phyloP scores from a whole-genome alignment of 2,888 invertebrate species.

The Drosophila setosimentum region DNA sequence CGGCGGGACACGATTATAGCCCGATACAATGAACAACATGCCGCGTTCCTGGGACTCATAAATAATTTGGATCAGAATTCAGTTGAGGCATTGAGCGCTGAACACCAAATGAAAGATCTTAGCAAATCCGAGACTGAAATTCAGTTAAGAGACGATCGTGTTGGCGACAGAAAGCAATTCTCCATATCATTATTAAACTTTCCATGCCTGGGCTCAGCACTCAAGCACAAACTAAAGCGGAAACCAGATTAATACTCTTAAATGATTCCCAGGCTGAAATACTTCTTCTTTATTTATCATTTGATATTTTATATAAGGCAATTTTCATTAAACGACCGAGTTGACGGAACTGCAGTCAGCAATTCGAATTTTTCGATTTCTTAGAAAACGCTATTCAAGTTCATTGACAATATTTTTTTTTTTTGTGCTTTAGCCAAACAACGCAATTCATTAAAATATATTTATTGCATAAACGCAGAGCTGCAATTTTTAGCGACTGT shows the following conservation, averaged over 20 bases:
- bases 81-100: no score
- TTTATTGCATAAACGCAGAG: conserved; percentile 3
- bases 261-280: not conserved
- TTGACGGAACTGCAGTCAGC: conserved; percentile 71
- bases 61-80: conserved; percentile 14
- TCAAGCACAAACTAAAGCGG: conserved; percentile 20
- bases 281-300: not conserved
- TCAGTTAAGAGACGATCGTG: not conserved
- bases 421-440: conserved; percentile 1
- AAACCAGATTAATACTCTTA: not conserved
- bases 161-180: conserved; percentile 1
- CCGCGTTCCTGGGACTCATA: conserved; percentile 33
- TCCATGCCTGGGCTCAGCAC: conserved; percentile 36
- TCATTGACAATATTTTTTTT: conserved; percentile 68
- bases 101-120: not conserved
- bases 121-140: not conserved
- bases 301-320: not conserved
- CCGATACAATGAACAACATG: conserved; percentile 46
- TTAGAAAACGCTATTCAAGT: conserved; percentile 61
- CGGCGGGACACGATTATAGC: conserved; percentile 57
- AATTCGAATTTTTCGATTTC: conserved; percentile 45
- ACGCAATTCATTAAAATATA: conserved; percentile 13
- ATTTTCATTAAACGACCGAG: not conserved
- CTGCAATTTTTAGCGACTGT: not conserved
- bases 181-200: conserved; percentile 21